phyloP scores from a whole-genome alignment of 2,888 invertebrate species.

The Bibio marci region DNA sequence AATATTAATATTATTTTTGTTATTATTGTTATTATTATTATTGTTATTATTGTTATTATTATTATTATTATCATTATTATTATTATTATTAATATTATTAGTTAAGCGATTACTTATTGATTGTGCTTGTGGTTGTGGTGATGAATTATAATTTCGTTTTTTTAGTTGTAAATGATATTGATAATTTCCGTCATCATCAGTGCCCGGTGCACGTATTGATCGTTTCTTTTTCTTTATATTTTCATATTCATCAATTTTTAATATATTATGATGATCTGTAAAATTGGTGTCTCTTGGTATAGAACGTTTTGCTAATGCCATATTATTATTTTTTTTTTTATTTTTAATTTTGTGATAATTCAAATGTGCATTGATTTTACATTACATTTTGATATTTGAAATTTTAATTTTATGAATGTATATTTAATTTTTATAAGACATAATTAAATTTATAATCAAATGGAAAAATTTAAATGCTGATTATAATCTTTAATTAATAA shows the following conservation, averaged over 20 bases:
- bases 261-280: slow-evolving; percentile 16
- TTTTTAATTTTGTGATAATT: no score
- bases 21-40: slow-evolving; percentile 7
- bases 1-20: not conserved
- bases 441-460: no score
- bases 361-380: no score
- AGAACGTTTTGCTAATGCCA: slow-evolving; percentile 29
- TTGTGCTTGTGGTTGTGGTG: slow-evolving; percentile 5
- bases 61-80: not conserved
- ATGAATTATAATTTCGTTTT: slow-evolving; percentile 15
- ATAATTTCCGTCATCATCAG: slow-evolving; percentile 19
- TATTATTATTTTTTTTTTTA: slow-evolving; percentile 7
- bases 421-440: no score
- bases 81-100: slow-evolving; percentile 7
- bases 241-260: slow-evolving; percentile 20
- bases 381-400: no score
- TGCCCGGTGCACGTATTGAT: slow-evolving; percentile 15
- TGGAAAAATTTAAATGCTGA: no score
- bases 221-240: slow-evolving; percentile 27
- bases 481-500: no score
- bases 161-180: slow-evolving; percentile 21
- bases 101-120: slow-evolving; percentile 10
- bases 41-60: slow-evolving; percentile 1
- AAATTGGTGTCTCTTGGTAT: slow-evolving; percentile 21
- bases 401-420: no score